phyloP scores from a whole-genome alignment of 2,113 vertebrate genomes.

The crab-eating macaque (Macaca fascicularis) region DNA sequence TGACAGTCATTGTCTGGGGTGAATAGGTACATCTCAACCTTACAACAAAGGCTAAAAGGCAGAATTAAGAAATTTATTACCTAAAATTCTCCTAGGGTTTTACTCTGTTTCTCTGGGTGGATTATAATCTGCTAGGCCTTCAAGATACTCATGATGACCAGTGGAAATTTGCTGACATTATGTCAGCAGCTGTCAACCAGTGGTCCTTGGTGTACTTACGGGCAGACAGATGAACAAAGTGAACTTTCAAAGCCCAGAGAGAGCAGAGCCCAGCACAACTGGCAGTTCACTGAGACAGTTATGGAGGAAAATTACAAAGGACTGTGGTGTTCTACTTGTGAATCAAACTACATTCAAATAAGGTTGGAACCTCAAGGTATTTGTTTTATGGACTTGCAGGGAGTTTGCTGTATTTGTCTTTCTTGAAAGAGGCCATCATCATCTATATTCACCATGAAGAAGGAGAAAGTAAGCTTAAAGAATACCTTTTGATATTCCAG shows the following conservation, averaged over 20 bases:
- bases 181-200: neutral
- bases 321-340: neutral
- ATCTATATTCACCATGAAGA: neutral
- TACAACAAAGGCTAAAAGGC: constrained; percentile 1
- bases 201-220: neutral
- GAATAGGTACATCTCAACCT: constrained; percentile 20
- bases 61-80: constrained; percentile 4
- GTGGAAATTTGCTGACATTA: constrained; percentile 21
- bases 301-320: neutral
- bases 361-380: neutral
- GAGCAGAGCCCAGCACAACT: neutral
- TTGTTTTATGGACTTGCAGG: neutral
- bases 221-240: neutral
- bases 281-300: neutral
- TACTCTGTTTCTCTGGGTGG: neutral
- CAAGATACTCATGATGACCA: neutral
- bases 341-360: neutral
- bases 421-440: neutral
- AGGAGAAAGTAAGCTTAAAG: constrained; percentile 14
- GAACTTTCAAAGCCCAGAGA: neutral
- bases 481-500: neutral
- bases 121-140: neutral
- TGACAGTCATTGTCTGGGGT: neutral
- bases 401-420: neutral
- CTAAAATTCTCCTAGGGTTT: neutral